Conservation (phyloP, 2,888 invertebrate genomes). For the Nomada ruficornis region DNA sequence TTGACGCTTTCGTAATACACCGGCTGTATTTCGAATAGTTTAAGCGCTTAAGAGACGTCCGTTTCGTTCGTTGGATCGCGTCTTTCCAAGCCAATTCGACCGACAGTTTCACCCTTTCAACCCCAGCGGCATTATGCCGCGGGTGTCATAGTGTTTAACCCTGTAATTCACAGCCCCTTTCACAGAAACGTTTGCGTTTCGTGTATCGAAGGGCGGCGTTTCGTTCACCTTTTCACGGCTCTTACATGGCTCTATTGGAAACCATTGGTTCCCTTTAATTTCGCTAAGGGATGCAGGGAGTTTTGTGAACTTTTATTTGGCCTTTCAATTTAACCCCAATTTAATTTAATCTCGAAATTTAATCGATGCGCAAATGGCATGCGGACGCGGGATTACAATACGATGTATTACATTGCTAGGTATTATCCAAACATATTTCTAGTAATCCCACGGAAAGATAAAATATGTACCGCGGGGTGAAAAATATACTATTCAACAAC, state of each 20-base stretch:
- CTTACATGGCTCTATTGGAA: too few species aligned
- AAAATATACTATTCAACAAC: background rate
- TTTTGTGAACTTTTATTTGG: too few species aligned
- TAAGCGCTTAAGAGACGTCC: constrained; percentile 23
- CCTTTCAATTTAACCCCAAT: background rate
- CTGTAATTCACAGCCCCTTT: background rate
- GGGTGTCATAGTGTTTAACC: too few species aligned
- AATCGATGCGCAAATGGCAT: too few species aligned
- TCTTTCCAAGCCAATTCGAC: constrained; percentile 6
- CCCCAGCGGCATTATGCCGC: background rate
- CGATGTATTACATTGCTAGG: background rate
- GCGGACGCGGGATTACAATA: background rate
- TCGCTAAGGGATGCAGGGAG: too few species aligned
- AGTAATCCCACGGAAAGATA: background rate
- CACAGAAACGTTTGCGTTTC: constrained; percentile 26
- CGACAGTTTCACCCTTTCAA: background rate
- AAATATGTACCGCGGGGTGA: background rate
- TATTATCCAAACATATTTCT: background rate
- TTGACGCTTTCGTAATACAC: constrained; percentile 37
- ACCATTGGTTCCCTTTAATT: background rate
- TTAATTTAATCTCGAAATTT: background rate
- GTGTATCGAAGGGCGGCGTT: background rate
- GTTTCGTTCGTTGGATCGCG: constrained; percentile 22
- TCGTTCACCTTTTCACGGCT: background rate
- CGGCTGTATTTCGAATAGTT: constrained; percentile 36